phyloP scores from a whole-genome alignment of 2,797 vertebrate genomes.

The Ispidina picta region DNA sequence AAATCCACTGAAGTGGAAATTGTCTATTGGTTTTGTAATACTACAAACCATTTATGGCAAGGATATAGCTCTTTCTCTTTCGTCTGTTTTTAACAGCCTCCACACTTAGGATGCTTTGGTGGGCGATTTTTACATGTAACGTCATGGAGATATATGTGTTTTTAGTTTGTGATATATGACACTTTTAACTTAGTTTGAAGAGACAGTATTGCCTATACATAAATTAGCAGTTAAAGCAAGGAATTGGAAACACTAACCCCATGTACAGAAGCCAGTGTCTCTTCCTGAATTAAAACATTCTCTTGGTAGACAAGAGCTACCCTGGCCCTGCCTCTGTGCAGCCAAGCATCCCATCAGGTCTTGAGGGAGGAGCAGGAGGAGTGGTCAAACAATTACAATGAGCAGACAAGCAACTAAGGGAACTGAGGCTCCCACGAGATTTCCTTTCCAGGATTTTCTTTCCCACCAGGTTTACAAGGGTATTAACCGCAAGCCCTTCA shows the following conservation, averaged over 20 bases:
- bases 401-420: background rate
- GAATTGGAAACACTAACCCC: background rate
- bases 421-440: background rate
- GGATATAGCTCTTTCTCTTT: background rate
- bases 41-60: background rate
- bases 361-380: background rate
- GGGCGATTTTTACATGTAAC: background rate
- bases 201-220: background rate
- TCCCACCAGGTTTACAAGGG: background rate
- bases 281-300: background rate
- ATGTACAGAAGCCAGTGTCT: background rate
- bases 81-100: background rate
- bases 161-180: background rate
- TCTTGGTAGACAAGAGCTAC: background rate
- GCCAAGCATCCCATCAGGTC: background rate
- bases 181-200: background rate
- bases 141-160: background rate
- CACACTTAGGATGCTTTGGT: background rate
- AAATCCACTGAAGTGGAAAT: slow-evolving; percentile 9
- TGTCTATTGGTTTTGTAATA: background rate
- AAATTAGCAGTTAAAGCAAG: background rate
- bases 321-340: background rate
- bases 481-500: background rate
- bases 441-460: background rate
- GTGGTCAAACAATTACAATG: accelerated